phyloP scores from a whole-genome alignment of 2,113 vertebrate genomes.

The Peromyscus polionotus region DNA sequence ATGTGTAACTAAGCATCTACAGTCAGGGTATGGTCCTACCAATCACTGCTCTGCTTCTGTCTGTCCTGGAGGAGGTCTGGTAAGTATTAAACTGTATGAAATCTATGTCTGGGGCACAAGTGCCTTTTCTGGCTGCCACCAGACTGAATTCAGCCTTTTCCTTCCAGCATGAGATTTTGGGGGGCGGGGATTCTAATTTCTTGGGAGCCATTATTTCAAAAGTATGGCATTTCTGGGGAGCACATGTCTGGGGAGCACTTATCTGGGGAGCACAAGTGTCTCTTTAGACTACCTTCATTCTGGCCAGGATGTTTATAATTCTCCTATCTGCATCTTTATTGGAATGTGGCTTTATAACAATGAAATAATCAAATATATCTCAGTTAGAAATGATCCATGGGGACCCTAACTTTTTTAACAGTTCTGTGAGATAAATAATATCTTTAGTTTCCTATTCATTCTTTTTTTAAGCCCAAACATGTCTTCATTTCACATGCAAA shows the following conservation, averaged over 20 bases:
- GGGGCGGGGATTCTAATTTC: neutral
- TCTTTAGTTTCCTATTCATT: conserved; percentile 60
- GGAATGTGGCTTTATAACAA: neutral
- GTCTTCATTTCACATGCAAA: neutral
- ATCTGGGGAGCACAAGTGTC: neutral
- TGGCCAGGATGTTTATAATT: neutral
- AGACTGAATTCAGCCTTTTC: neutral
- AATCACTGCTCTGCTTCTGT: neutral
- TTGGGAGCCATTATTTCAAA: neutral
- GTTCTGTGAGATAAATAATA: neutral
- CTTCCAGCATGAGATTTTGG: neutral
- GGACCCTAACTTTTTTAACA: neutral
- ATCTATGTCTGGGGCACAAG: neutral
- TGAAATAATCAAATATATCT: neutral
- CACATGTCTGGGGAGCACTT: neutral
- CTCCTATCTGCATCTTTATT: neutral
- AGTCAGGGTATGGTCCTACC: neutral
- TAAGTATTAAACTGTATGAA: neutral
- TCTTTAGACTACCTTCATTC: neutral
- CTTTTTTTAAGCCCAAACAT: conserved; percentile 41
- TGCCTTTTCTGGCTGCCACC: neutral
- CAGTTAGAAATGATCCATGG: conserved; percentile 8
- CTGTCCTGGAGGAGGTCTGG: no score
- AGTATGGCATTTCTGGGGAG: neutral
- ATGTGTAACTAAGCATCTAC: neutral